Percentiles rank a stretch among this genome's conserved stretches.
These are phyloP conservation scores for Toxonevra muliebris DNA, from an alignment of 2,888 invertebrate species.

Conservation along the genomic window DNA sequence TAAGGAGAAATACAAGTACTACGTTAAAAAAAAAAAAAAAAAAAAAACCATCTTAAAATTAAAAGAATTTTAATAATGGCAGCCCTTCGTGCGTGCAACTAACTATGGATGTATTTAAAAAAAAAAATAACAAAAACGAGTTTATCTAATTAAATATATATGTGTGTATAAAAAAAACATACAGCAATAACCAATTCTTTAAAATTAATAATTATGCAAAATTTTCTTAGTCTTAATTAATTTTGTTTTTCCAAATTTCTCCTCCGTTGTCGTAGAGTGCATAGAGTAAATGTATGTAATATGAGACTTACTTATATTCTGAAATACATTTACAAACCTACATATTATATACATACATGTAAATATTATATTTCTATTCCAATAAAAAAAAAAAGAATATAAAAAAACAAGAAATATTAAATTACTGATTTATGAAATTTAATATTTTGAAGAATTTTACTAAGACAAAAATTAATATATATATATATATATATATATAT, in stretches of 20 bases:
- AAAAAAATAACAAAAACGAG: too few relatives aligned
- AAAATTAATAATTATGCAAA: neutral
- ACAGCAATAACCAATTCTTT: constrained; percentile 1
- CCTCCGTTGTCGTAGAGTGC: too few relatives aligned
- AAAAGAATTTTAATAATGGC: constrained; percentile 13
- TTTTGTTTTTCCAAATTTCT: too few relatives aligned
- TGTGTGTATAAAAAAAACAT: too few relatives aligned
- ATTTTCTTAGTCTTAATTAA: too few relatives aligned
- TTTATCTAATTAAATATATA: too few relatives aligned
- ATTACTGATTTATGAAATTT: constrained; percentile 1
- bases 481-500: constrained; percentile 30
- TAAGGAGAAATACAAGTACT: constrained; percentile 30
- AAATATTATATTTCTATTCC: constrained; percentile 1
- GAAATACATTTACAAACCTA: neutral
- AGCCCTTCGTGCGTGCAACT: constrained; percentile 37
- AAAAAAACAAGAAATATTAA: neutral
- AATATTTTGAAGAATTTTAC: constrained; percentile 9
- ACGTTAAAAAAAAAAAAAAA: too few relatives aligned
- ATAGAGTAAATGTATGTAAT: neutral
- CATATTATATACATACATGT: constrained; percentile 4
- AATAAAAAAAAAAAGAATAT: too few relatives aligned
- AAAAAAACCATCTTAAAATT: neutral
- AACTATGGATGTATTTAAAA: too few relatives aligned
- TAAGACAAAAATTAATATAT: neutral
- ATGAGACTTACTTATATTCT: neutral